phyloP scores from a whole-genome alignment of 2,888 invertebrate species.

The Xanthorhoe designata region DNA sequence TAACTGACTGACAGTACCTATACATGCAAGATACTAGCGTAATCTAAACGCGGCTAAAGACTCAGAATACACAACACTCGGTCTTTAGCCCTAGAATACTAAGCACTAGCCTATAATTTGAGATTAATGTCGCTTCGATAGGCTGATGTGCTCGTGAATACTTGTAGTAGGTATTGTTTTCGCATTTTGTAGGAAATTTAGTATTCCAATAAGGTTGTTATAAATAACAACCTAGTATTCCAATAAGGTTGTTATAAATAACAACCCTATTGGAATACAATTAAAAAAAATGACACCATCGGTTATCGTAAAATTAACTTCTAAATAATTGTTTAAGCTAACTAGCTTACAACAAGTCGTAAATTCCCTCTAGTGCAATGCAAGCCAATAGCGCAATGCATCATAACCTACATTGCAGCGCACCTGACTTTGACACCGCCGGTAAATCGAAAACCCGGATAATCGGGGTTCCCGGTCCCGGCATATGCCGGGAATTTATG shows the following conservation, averaged over 20 bases:
- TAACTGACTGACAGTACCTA: too few relatives aligned
- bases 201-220: too few relatives aligned
- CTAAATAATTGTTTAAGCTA: not conserved
- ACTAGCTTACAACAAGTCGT: too few relatives aligned
- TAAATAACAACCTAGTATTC: too few relatives aligned
- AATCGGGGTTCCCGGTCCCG: not conserved
- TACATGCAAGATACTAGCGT: too few relatives aligned
- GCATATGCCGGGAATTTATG: not conserved
- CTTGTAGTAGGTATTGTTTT: not conserved
- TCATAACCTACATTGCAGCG: conserved; percentile 17
- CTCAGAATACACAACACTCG: not conserved
- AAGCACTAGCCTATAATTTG: conserved; percentile 6
- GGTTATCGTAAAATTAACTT: too few relatives aligned
- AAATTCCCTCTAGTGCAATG: not conserved
- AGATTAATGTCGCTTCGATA: conserved; percentile 2
- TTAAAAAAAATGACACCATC: too few relatives aligned
- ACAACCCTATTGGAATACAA: too few relatives aligned
- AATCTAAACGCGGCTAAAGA: too few relatives aligned
- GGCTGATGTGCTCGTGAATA: too few relatives aligned
- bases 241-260: too few relatives aligned
- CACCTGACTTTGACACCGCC: not conserved
- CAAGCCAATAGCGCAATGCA: conserved; percentile 8
- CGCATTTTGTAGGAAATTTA: too few relatives aligned
- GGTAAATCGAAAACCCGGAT: not conserved
- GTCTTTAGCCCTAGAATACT: conserved; percentile 27